phyloP scores from a whole-genome alignment of 2,797 vertebrate genomes.

The Takifugu rubripes region DNA sequence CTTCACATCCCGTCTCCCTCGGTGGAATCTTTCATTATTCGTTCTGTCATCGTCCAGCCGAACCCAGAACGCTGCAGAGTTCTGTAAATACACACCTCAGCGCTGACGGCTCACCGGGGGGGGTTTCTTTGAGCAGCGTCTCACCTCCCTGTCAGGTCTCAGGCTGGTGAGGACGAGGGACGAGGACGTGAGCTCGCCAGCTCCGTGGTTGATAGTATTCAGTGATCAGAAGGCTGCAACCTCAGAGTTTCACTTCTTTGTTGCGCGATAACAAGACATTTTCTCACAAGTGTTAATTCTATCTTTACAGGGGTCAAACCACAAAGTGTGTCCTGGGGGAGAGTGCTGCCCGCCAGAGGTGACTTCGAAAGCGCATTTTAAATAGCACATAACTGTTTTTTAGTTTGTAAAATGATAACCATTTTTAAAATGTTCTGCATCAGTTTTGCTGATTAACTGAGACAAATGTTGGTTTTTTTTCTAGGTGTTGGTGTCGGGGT shows the following conservation, averaged over 20 bases:
- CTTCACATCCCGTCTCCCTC: too few species aligned
- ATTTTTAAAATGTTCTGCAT: background rate
- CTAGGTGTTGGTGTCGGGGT: slow-evolving; percentile 55
- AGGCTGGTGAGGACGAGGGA: slow-evolving; percentile 38
- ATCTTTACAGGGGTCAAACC: slow-evolving; percentile 63
- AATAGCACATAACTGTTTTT: too few species aligned
- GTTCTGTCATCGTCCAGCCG: too few species aligned
- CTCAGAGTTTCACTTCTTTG: background rate
- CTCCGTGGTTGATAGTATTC: slow-evolving; percentile 31
- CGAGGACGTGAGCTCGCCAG: slow-evolving; percentile 17
- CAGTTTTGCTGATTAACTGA: background rate
- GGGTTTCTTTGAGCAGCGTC: slow-evolving; percentile 11
- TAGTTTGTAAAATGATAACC: too few species aligned
- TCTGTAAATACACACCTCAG: background rate
- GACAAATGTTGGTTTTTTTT: background rate
- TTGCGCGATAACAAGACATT: too few species aligned
- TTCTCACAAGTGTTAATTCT: background rate
- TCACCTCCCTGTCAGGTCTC: slow-evolving; percentile 53
- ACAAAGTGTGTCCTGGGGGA: slow-evolving; percentile 63
- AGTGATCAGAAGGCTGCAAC: slow-evolving; percentile 9
- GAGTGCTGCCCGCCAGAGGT: slow-evolving; percentile 64
- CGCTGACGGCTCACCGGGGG: too few species aligned
- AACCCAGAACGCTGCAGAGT: background rate
- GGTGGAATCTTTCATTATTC: too few species aligned
- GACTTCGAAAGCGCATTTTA: background rate